Conservation (phyloP, 2,888 invertebrate genomes). For the Synanthedon vespiformis region DNA sequence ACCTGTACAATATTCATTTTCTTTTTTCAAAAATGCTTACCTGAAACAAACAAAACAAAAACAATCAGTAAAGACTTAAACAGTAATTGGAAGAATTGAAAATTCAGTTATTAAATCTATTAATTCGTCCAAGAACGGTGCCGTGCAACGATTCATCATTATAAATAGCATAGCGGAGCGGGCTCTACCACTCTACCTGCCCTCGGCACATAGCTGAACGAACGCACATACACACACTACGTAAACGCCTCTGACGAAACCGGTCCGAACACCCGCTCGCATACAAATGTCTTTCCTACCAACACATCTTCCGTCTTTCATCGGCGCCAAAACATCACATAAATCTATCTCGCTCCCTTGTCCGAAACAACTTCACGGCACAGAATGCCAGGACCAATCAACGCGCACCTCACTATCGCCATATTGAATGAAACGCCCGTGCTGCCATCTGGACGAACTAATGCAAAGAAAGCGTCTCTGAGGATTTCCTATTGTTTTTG, state of each 20-base stretch:
- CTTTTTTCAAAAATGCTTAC: constrained; percentile 22
- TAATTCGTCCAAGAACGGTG: constrained; percentile 24
- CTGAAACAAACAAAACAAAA: constrained; percentile 43
- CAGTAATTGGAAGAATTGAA: neutral
- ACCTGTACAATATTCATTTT: neutral
- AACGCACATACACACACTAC: constrained; percentile 46
- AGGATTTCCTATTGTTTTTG: constrained; percentile 51
- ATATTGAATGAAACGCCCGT: constrained; percentile 53
- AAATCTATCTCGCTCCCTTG: constrained; percentile 60
- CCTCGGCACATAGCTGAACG: constrained; percentile 48
- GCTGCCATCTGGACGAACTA: constrained; percentile 50
- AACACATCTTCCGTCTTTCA: constrained; percentile 63
- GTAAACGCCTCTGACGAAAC: constrained; percentile 66
- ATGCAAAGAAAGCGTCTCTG: constrained; percentile 34
- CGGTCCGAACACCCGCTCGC: constrained; percentile 52
- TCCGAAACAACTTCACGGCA: constrained; percentile 50
- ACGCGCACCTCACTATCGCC: constrained; percentile 47
- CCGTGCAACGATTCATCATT: constrained; percentile 39
- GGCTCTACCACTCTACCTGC: constrained; percentile 57
- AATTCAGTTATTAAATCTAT: constrained; percentile 12
- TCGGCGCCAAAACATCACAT: constrained; percentile 60
- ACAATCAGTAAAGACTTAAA: neutral
- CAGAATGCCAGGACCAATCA: constrained; percentile 43
- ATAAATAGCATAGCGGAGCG: constrained; percentile 39
- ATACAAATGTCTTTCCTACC: constrained; percentile 61